These are phyloP conservation scores for Carassius carassius DNA, from an alignment of 2,113 vertebrate species.

Conservation along the genomic window DNA sequence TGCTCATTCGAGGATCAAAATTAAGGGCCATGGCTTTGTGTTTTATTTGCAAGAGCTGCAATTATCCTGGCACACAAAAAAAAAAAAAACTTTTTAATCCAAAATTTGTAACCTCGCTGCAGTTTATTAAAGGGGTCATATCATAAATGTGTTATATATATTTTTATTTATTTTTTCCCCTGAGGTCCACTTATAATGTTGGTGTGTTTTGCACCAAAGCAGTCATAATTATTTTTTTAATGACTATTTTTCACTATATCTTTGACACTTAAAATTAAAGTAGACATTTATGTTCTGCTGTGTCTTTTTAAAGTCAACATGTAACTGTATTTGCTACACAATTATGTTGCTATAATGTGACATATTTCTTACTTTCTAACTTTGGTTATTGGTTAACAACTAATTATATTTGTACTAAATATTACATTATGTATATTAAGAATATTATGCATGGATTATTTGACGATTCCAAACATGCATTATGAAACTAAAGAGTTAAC, in stretches of 20 bases:
- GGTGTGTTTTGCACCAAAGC: neutral
- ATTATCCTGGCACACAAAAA: slow-evolving; percentile 22
- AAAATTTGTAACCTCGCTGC: slow-evolving; percentile 10
- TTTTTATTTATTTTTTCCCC: slow-evolving; percentile 8
- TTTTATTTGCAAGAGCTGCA: slow-evolving; percentile 27
- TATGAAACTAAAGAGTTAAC: neutral
- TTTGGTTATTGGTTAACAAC: neutral
- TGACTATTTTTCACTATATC: neutral
- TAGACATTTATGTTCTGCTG: neutral
- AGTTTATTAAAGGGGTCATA: slow-evolving; percentile 19
- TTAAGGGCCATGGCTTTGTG: slow-evolving; percentile 44
- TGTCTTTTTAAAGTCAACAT: neutral
- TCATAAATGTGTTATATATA: neutral
- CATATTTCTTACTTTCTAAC: neutral
- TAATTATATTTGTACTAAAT: neutral
- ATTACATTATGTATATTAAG: neutral
- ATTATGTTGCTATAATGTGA: neutral
- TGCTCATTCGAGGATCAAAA: slow-evolving; percentile 46
- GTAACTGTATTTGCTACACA: neutral
- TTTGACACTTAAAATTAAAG: neutral
- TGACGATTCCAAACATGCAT: neutral
- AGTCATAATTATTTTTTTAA: neutral
- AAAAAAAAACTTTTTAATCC: slow-evolving; percentile 7
- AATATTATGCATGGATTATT: neutral
- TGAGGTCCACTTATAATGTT: slow-evolving; percentile 18